Evolutionary conservation across 2,888 invertebrate genomes (phyloP).

Genomic region (Drosophila vallismaia): DNA sequence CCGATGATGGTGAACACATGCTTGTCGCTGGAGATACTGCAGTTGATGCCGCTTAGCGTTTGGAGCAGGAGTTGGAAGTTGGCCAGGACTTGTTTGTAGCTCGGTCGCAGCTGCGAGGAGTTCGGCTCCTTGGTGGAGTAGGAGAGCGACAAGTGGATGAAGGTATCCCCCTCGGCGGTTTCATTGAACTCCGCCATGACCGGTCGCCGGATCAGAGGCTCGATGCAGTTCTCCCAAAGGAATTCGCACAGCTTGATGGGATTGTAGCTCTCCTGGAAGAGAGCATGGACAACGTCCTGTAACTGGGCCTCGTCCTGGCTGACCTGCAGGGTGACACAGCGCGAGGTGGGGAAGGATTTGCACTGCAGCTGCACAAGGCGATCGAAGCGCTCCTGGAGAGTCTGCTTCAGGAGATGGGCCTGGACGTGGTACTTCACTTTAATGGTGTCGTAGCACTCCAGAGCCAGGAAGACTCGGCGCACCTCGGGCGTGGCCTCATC

Average conservation of each 20-base stretch:
- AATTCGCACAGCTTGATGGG: constrained; percentile 81
- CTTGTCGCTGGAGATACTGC: constrained; percentile 71
- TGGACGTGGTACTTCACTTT: constrained; percentile 82
- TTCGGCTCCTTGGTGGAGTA: constrained; percentile 76
- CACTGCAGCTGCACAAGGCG: constrained; percentile 80
- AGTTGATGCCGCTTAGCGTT: constrained; percentile 80
- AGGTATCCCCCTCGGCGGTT: constrained; percentile 62
- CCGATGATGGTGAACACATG: constrained; percentile 85
- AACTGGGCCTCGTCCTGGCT: constrained; percentile 79
- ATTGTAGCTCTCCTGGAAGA: constrained; percentile 82
- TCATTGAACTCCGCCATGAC: constrained; percentile 79
- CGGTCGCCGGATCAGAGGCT: constrained; percentile 81
- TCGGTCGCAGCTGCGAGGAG: constrained; percentile 75
- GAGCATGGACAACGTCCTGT: constrained; percentile 80
- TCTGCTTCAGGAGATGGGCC: constrained; percentile 80
- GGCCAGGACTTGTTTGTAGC: constrained; percentile 81
- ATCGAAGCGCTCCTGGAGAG: constrained; percentile 82
- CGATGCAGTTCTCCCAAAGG: constrained; percentile 81
- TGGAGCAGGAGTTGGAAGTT: constrained; percentile 75
- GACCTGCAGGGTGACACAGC: constrained; percentile 79
- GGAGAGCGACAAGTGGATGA: constrained; percentile 78
- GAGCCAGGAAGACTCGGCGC: constrained; percentile 76
- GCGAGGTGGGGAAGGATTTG: constrained; percentile 81
- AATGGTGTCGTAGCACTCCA: constrained; percentile 82
- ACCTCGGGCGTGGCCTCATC: constrained; percentile 59